A percentile compares a stretch with the other conserved stretches of the same genome.
Evolutionary conservation across 2,797 vertebrate genomes (phyloP).

Genomic region (Pseudochirops corinnae): DNA sequence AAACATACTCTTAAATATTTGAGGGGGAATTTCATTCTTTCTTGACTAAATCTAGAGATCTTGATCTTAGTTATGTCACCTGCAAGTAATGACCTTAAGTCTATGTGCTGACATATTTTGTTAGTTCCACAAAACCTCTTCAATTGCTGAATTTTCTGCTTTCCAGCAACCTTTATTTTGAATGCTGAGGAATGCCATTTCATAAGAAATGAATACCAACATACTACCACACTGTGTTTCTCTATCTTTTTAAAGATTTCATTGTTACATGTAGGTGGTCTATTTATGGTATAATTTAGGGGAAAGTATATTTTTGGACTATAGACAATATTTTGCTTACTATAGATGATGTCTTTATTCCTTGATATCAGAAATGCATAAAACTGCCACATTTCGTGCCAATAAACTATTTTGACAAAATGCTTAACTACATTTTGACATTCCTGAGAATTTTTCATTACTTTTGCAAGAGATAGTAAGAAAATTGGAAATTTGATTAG

Average conservation of each 20-base stretch:
- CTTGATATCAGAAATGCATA: constrained; percentile 1
- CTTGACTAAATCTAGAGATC: constrained; percentile 24
- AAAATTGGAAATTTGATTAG: background rate
- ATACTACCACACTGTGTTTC: background rate
- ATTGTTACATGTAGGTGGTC: constrained; percentile 8
- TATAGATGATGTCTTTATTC: background rate
- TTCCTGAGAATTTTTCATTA: constrained; percentile 11
- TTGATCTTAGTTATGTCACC: constrained; percentile 22
- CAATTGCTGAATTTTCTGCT: constrained; percentile 43
- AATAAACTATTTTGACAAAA: constrained; percentile 16
- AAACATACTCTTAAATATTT: constrained; percentile 22
- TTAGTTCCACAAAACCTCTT: constrained; percentile 6
- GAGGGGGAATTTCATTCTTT: constrained; percentile 10
- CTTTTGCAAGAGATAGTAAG: background rate
- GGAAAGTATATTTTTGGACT: background rate
- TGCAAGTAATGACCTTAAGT: background rate
- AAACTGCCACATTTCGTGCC: background rate
- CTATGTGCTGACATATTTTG: background rate
- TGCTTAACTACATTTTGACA: background rate
- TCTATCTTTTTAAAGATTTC: background rate
- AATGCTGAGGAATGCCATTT: background rate
- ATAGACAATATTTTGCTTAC: background rate
- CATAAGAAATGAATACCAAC: constrained; percentile 19
- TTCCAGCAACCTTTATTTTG: constrained; percentile 10
- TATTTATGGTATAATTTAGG: constrained; percentile 27